Conservation (phyloP, 1,140 invertebrate genomes). For the Cydia fagiglandana region DNA sequence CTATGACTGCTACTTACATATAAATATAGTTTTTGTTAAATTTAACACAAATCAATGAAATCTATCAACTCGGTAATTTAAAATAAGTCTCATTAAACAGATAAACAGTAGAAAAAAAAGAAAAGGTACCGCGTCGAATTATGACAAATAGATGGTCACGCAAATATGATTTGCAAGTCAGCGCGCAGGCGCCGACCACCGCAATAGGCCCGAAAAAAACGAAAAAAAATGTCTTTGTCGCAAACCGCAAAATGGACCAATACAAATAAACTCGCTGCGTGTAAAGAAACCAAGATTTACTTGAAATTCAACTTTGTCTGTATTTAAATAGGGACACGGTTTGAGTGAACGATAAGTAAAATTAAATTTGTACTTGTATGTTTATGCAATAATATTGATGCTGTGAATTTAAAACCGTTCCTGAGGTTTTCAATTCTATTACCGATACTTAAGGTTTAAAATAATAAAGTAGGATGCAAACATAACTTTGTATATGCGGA, state of each 20-base stretch:
- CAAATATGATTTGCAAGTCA: slow-evolving; percentile 56
- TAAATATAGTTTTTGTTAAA: not conserved
- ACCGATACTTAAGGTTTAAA: not conserved
- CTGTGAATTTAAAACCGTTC: not conserved
- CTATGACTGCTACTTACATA: no score
- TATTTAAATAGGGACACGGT: not conserved
- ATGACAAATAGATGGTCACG: slow-evolving; percentile 54
- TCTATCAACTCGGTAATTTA: not conserved
- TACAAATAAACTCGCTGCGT: slow-evolving; percentile 7
- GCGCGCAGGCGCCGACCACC: slow-evolving; percentile 53
- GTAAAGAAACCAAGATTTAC: not conserved
- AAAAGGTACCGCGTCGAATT: slow-evolving; percentile 43
- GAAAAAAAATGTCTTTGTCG: slow-evolving; percentile 59
- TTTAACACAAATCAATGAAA: not conserved
- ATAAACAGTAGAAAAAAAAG: slow-evolving; percentile 37
- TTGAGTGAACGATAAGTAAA: not conserved
- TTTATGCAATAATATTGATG: not conserved
- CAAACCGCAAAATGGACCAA: slow-evolving; percentile 54
- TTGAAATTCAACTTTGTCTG: slow-evolving; percentile 6
- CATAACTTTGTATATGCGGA: not conserved
- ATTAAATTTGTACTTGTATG: slow-evolving; percentile 19
- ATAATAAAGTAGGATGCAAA: not conserved
- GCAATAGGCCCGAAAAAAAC: slow-evolving; percentile 39
- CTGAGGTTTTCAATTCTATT: not conserved
- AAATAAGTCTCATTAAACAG: slow-evolving; percentile 38